Conservation (phyloP, 2,888 invertebrate species). For the Melanotus villosus region DNA sequence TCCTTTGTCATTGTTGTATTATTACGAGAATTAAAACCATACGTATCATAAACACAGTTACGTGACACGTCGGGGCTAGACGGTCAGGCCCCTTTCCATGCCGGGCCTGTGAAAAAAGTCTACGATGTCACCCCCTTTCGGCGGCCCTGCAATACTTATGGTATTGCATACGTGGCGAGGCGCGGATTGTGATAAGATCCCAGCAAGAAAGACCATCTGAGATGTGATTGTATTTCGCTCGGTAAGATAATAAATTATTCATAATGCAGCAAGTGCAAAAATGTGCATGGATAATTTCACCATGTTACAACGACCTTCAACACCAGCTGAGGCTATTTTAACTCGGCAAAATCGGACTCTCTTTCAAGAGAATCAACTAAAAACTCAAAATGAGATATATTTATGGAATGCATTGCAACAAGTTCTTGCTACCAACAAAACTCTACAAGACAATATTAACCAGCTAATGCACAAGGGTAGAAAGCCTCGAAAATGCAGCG, state of each 20-base stretch:
- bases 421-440: conserved; percentile 20
- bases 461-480: conserved; percentile 26
- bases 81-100: no score
- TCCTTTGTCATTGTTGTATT: no score
- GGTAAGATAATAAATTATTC: conserved; percentile 26
- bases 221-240: conserved; percentile 22
- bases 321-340: conserved; percentile 20
- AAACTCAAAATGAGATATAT: conserved; percentile 23
- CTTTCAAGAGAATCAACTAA: conserved; percentile 23
- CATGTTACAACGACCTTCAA: background rate
- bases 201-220: background rate
- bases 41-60: no score
- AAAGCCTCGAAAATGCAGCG: conserved; percentile 32
- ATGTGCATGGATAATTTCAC: conserved; percentile 10
- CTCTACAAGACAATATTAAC: conserved; percentile 17
- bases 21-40: no score
- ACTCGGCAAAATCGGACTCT: conserved; percentile 20
- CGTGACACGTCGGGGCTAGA: no score
- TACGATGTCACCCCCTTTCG: no score
- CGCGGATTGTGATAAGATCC: conserved; percentile 6
- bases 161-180: conserved; percentile 1
- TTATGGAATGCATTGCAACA: conserved; percentile 22
- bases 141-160: no score
- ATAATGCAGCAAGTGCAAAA: background rate
- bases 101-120: no score